Conservation (phyloP, 1,140 invertebrate species). For the Drosophila sucinea region DNA sequence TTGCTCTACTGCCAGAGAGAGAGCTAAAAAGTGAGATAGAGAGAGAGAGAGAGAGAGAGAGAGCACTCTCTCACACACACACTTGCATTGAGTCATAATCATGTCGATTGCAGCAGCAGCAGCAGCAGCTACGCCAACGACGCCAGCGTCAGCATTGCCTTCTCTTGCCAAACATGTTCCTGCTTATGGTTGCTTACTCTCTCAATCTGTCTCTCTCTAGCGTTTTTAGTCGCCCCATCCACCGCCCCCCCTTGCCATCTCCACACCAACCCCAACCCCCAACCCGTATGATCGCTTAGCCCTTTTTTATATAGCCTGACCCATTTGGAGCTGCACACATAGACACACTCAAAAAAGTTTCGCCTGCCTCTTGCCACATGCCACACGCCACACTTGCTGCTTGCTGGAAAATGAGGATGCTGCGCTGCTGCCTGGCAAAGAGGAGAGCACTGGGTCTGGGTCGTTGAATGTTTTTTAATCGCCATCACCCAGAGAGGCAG, state of each 20-base stretch:
- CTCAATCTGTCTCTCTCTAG: background rate
- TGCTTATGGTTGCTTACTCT: background rate
- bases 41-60: constrained; percentile 18
- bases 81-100: constrained; percentile 80
- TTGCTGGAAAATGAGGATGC: constrained; percentile 20
- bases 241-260: background rate
- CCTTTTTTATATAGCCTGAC: constrained; percentile 76
- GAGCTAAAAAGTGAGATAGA: constrained; percentile 19
- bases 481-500: constrained; percentile 14
- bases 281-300: constrained; percentile 63
- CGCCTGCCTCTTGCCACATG: constrained; percentile 30
- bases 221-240: background rate
- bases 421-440: constrained; percentile 18
- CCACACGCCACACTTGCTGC: constrained; percentile 20
- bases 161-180: constrained; percentile 32
- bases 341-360: constrained; percentile 21
- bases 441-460: constrained; percentile 73
- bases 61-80: constrained; percentile 36
- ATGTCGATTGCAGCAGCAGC: constrained; percentile 63
- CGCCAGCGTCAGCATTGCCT: constrained; percentile 40
- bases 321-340: constrained; percentile 58
- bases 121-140: background rate
- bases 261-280: background rate
- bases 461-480: constrained; percentile 54
- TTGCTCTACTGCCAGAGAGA: constrained; percentile 74